These are phyloP conservation scores for Lutjanus argentimaculatus DNA, from an alignment of 2,797 vertebrate genomes.

Conservation along the genomic window DNA sequence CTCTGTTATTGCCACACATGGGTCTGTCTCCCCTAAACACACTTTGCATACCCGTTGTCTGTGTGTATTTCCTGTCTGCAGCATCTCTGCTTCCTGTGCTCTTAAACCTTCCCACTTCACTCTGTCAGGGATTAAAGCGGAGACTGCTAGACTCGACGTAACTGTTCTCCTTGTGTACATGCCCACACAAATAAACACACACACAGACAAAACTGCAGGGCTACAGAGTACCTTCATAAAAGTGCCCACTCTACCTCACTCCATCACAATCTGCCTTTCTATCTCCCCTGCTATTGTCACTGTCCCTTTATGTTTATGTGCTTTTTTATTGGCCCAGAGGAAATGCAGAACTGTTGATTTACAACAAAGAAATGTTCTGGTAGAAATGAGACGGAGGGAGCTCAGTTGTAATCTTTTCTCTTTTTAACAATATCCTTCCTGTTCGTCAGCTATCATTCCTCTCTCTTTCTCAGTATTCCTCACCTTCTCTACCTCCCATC, in stretches of 20 bases:
- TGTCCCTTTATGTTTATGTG: constrained; percentile 27
- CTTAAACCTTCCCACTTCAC: constrained; percentile 68
- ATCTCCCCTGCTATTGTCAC: constrained; percentile 43
- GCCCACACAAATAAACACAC: constrained; percentile 21
- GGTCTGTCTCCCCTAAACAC: constrained; percentile 79
- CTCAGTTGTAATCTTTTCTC: constrained; percentile 41
- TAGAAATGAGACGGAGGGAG: constrained; percentile 39
- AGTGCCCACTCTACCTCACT: constrained; percentile 17
- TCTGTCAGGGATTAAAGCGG: constrained; percentile 67
- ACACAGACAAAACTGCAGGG: constrained; percentile 34
- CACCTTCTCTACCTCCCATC: constrained; percentile 7
- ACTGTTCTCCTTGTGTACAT: constrained; percentile 25
- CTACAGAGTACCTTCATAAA: constrained; percentile 35
- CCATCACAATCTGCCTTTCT: constrained; percentile 33
- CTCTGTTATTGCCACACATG: constrained; percentile 80
- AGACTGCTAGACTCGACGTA: constrained; percentile 59
- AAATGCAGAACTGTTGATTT: constrained; percentile 43
- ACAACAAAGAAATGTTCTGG: constrained; percentile 32
- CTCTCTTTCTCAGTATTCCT: constrained; percentile 35
- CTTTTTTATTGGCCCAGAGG: constrained; percentile 39
- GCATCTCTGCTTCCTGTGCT: constrained; percentile 71
- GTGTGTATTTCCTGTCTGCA: constrained; percentile 78
- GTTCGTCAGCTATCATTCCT: constrained; percentile 30
- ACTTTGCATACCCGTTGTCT: constrained; percentile 74
- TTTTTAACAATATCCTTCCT: constrained; percentile 42